Base-by-base conservation (phyloP, 2,888 invertebrate genomes). In the Cryptocephalus primarius region DNA sequence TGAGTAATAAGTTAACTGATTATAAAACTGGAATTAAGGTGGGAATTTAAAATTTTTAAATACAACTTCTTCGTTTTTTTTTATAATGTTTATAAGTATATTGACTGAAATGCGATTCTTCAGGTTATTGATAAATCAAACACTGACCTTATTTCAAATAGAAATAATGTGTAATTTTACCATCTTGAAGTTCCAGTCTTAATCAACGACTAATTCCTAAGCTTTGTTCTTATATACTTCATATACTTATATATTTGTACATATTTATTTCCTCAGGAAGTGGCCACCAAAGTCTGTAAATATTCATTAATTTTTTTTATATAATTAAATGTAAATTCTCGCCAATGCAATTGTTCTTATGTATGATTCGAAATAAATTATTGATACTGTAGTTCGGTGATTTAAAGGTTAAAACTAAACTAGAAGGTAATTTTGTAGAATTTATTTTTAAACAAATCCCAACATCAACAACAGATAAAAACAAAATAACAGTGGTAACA, bases 221-320 rank as follows among this genome's bases (percentile, higher is more conserved):
- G 22, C 22, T 22, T 22, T 6, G 22, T 22, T 22, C 22, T 22
- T 22, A 6, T 22, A 22, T 4, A 22, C 22, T 22, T 22, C 22
- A 22, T 22, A 22, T 22, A 46, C 43, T 44, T 48, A 49, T 33
- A 42, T 49, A 44, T 53, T 52, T 54, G 52, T 53, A 52, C 45
- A 55, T 51, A 54, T 45, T 55, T 45, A 55, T 61, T 60, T 60
- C 55, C 61, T 61, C 61, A 61, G 60, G 61, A 61, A 60, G 47
- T 56, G 53, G 50, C 49, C 53, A 61, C 61, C 60, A 60, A 61
- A 61, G 60, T 59, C 54, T 61, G 59, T 60, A 59, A 51, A 58
- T 59, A 59, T 11, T 36, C 51, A 56, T 52, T 53, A 48, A 52
- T 56, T 54, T 47, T 51, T 53, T 53, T 54, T 52, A 52, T 60